Evolutionary conservation across 1,140 invertebrate species (phyloP).

Genomic region (Drosophila carrolli): DNA sequence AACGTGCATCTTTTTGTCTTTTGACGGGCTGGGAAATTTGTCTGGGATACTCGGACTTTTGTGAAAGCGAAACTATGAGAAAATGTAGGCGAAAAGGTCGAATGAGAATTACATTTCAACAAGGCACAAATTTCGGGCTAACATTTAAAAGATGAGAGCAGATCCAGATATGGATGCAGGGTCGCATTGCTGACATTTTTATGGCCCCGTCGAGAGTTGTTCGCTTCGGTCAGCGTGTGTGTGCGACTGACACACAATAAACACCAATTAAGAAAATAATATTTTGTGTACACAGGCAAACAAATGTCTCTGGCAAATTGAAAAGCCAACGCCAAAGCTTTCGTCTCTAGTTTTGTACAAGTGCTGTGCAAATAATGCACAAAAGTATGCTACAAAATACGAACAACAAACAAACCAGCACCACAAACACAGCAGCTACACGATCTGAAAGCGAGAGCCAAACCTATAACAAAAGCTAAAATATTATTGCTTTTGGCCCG

Average conservation of each 20-base stretch:
- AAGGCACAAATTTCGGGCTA: slow-evolving; percentile 42
- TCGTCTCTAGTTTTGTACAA: slow-evolving; percentile 64
- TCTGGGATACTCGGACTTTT: not conserved
- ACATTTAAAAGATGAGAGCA: slow-evolving; percentile 55
- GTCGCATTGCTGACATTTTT: slow-evolving; percentile 72
- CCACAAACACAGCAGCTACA: slow-evolving; percentile 27
- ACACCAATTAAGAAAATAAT: slow-evolving; percentile 83
- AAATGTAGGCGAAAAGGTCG: slow-evolving; percentile 22
- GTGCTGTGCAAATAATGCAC: slow-evolving; percentile 80
- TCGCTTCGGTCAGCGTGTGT: slow-evolving; percentile 11
- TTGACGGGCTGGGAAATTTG: not conserved
- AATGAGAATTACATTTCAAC: slow-evolving; percentile 74
- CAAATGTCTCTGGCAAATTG: slow-evolving; percentile 67
- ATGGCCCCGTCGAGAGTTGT: slow-evolving; percentile 61
- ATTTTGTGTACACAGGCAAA: slow-evolving; percentile 76
- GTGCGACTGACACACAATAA: slow-evolving; percentile 79
- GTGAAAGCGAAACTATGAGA: no score
- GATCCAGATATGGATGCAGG: slow-evolving; percentile 2
- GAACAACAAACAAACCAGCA: slow-evolving; percentile 58
- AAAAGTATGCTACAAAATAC: slow-evolving; percentile 80
- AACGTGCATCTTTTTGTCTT: slow-evolving; percentile 17
- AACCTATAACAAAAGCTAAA: slow-evolving; percentile 81
- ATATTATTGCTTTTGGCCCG: slow-evolving; percentile 75
- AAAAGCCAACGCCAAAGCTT: slow-evolving; percentile 66
- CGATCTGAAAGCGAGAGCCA: slow-evolving; percentile 31